Percentiles rank a stretch among this genome's conserved stretches.
phyloP scores from a whole-genome alignment of 2,888 invertebrate species.

The Parascotia fuliginaria region DNA sequence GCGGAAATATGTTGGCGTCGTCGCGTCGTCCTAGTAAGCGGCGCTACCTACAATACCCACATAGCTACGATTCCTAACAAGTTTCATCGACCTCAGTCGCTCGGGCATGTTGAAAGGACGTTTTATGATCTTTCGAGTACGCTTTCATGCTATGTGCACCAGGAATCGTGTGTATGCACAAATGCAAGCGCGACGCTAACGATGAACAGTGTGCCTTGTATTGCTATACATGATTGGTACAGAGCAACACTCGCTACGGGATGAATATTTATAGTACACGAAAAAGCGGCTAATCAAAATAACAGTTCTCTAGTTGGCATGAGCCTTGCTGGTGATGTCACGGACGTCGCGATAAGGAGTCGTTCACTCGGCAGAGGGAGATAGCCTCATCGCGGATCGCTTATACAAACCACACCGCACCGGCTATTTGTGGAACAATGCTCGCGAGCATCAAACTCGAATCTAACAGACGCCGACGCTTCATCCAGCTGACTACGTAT shows the following conservation, averaged over 20 bases:
- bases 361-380: slow-evolving; percentile 73
- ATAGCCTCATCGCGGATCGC: slow-evolving; percentile 45
- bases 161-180: slow-evolving; percentile 13
- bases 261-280: slow-evolving; percentile 45
- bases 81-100: slow-evolving; percentile 38
- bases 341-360: slow-evolving; percentile 72
- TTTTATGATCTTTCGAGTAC: slow-evolving; percentile 58
- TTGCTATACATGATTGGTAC: not conserved
- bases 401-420: slow-evolving; percentile 31
- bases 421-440: slow-evolving; percentile 74
- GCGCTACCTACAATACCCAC: slow-evolving; percentile 12
- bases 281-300: slow-evolving; percentile 45
- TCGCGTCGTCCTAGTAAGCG: too few species aligned
- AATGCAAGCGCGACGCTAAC: slow-evolving; percentile 8
- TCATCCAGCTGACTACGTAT: slow-evolving; percentile 55
- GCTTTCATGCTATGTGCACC: slow-evolving; percentile 28
- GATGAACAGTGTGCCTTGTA: slow-evolving; percentile 3
- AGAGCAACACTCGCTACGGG: slow-evolving; percentile 15
- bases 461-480: slow-evolving; percentile 48
- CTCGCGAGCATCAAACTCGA: slow-evolving; percentile 59
- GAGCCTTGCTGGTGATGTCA: slow-evolving; percentile 66
- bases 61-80: slow-evolving; percentile 14
- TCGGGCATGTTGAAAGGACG: slow-evolving; percentile 31
- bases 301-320: slow-evolving; percentile 62
- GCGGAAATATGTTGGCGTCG: slow-evolving; percentile 18